Conservation (phyloP, 2,888 invertebrate genomes). For the Parapristionchus giblindavisi region DNA sequence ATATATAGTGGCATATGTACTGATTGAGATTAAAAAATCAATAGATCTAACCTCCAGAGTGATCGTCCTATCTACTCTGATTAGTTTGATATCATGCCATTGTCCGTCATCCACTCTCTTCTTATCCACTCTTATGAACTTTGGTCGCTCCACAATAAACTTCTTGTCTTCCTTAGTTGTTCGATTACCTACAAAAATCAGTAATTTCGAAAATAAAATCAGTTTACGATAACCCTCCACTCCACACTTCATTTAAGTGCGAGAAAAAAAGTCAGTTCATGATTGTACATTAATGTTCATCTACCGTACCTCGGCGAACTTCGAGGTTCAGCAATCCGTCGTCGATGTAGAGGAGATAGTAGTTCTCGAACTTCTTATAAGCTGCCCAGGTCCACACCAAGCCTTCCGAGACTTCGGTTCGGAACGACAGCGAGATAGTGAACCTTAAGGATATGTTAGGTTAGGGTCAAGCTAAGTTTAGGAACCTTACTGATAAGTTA, state of each 20-base stretch:
- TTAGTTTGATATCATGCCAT: conserved; percentile 63
- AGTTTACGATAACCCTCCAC: no score
- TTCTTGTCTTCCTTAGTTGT: background rate
- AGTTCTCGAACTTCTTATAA: conserved; percentile 66
- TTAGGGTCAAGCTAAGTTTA: no score
- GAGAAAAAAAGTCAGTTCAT: no score
- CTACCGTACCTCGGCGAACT: no score
- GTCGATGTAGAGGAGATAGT: conserved; percentile 60
- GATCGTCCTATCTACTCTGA: conserved; percentile 48
- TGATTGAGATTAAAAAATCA: background rate
- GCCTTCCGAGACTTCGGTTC: conserved; percentile 57
- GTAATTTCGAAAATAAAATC: no score
- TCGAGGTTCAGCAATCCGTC: conserved; percentile 63
- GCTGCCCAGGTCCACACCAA: conserved; percentile 68
- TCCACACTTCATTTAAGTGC: no score
- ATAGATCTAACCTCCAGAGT: conserved; percentile 41
- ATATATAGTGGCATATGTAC: background rate
- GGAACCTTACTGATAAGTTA: no score
- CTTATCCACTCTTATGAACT: no score
- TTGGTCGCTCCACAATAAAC: no score
- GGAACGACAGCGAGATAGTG: conserved; percentile 54
- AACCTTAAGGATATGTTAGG: no score
- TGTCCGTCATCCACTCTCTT: conserved; percentile 62
- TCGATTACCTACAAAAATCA: background rate
- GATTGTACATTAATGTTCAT: conserved; percentile 41